Evolutionary conservation across 2,113 vertebrate genomes (phyloP).

Genomic region (Rhipidura dahli): DNA sequence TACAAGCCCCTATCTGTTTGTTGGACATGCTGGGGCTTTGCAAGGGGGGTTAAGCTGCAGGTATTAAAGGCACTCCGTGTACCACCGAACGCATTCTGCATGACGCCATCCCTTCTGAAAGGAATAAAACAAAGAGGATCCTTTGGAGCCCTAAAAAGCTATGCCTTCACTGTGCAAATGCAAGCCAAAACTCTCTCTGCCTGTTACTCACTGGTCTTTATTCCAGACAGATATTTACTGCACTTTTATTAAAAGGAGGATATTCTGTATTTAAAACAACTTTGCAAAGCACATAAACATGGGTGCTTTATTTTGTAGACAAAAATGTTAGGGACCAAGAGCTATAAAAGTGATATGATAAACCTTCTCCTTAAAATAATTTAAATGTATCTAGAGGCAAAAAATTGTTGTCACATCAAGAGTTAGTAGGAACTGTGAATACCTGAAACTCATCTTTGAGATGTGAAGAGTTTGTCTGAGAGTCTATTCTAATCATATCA

Average conservation of each 20-base stretch:
- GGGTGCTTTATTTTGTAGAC: not conserved
- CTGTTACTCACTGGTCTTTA: not conserved
- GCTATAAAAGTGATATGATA: constrained; percentile 2
- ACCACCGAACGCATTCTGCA: not conserved
- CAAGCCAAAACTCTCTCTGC: not conserved
- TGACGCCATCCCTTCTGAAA: not conserved
- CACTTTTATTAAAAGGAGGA: not conserved
- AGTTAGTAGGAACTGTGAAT: constrained; percentile 29
- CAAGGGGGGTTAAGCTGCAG: not conserved
- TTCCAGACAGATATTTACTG: not conserved
- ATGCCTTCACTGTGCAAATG: not conserved
- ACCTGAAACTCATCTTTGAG: constrained; percentile 99
- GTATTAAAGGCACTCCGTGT: not conserved
- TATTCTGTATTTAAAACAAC: constrained; percentile 9
- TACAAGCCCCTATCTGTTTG: not conserved
- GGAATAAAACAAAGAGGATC: not conserved
- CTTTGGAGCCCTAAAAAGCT: not conserved
- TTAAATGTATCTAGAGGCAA: not conserved
- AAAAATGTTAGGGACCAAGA: constrained; percentile 10
- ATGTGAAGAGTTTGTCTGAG: constrained; percentile 97
- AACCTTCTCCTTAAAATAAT: constrained; percentile 20
- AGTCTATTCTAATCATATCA: constrained; percentile 99
- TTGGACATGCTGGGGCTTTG: not conserved
- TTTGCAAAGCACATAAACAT: not conserved
- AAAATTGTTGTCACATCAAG: not conserved